These are phyloP conservation scores for Ornithoptera priamus DNA, from an alignment of 2,888 invertebrate genomes.

Conservation along the genomic window DNA sequence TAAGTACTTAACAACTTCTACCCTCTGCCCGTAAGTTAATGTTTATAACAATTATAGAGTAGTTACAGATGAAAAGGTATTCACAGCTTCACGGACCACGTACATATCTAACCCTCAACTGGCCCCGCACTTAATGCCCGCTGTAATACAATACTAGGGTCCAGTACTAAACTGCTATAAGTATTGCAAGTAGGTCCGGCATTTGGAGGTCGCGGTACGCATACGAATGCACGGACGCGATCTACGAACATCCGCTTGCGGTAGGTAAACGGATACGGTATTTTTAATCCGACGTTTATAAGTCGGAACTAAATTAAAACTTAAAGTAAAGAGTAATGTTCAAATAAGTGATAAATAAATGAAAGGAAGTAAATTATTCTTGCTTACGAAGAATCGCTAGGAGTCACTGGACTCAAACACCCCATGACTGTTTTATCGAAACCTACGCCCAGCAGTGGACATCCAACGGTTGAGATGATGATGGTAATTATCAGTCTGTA, in stretches of 20 bases:
- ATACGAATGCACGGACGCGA: slow-evolving; percentile 56
- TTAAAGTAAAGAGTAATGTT: no score
- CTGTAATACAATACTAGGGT: slow-evolving; percentile 69
- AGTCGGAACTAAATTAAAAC: no score
- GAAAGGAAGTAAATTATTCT: no score
- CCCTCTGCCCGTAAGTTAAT: not conserved
- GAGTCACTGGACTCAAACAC: no score
- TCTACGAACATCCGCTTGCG: slow-evolving; percentile 17
- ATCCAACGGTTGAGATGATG: no score
- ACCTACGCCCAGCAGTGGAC: no score
- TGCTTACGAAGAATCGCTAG: no score
- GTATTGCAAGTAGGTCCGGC: slow-evolving; percentile 73
- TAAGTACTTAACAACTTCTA: no score
- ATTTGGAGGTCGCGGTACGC: slow-evolving; percentile 56
- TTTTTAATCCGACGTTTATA: not conserved
- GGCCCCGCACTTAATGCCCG: slow-evolving; percentile 53
- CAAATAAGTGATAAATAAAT: no score
- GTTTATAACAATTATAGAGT: not conserved
- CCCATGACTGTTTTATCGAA: no score
- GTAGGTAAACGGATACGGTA: slow-evolving; percentile 42
- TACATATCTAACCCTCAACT: slow-evolving; percentile 40
- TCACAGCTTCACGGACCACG: slow-evolving; percentile 47
- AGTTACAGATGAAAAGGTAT: slow-evolving; percentile 35
- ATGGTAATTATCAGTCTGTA: no score
- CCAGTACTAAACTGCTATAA: slow-evolving; percentile 72